Percentiles rank a stretch among this genome's conserved stretches.
phyloP scores from a whole-genome alignment of 2,888 invertebrate species.

The Harpalus rubripes region DNA sequence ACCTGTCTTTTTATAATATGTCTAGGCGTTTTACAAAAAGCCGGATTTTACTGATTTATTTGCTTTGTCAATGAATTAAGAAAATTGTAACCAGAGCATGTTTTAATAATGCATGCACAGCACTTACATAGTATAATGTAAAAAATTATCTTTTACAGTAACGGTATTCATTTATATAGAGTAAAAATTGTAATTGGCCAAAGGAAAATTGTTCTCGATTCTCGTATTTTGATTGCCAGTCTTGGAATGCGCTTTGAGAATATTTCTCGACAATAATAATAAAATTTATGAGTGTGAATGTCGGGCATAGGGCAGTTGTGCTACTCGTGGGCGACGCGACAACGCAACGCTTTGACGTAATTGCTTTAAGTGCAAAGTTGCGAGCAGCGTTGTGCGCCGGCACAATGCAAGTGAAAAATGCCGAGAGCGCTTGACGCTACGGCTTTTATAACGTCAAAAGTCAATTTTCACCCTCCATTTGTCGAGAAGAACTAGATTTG shows the following conservation, averaged over 20 bases:
- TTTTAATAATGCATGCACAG: too few relatives aligned
- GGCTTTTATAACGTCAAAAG: slow-evolving; percentile 76
- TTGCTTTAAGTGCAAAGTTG: slow-evolving; percentile 72
- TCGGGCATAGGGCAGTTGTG: neutral
- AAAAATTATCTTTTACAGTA: too few relatives aligned
- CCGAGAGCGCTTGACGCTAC: slow-evolving; percentile 68
- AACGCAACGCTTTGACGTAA: slow-evolving; percentile 68
- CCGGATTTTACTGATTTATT: too few relatives aligned
- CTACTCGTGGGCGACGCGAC: slow-evolving; percentile 2
- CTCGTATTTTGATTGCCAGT: neutral
- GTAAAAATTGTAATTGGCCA: neutral
- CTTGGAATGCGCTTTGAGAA: neutral
- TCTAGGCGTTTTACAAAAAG: too few relatives aligned
- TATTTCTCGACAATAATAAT: slow-evolving; percentile 11
- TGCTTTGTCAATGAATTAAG: too few relatives aligned
- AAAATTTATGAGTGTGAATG: neutral
- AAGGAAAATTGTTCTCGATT: neutral
- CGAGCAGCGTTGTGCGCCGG: slow-evolving; percentile 68
- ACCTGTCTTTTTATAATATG: too few relatives aligned
- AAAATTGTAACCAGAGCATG: too few relatives aligned
- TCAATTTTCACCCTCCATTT: slow-evolving; percentile 77
- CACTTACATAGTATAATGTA: too few relatives aligned
- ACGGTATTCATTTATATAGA: neutral
- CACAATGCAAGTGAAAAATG: slow-evolving; percentile 72
- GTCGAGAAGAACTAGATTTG: slow-evolving; percentile 73